Percentiles rank a stretch among this genome's conserved stretches.
These are phyloP conservation scores for Thereva unica DNA, from an alignment of 2,888 invertebrate genomes.

Conservation along the genomic window DNA sequence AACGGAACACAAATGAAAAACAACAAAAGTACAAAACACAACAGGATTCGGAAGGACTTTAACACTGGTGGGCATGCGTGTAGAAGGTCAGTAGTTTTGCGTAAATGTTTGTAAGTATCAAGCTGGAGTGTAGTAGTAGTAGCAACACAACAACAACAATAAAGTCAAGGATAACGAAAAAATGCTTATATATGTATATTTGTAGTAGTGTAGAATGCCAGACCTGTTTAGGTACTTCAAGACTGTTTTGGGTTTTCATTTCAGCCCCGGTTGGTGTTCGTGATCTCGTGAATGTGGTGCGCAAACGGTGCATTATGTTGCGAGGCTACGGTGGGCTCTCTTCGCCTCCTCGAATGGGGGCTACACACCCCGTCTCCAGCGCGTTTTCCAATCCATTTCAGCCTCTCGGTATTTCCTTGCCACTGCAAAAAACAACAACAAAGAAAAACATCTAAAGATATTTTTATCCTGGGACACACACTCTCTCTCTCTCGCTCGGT, in stretches of 20 bases:
- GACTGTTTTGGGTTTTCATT: slow-evolving; percentile 89
- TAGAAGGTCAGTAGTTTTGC: too few relatives aligned
- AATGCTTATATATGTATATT: too few relatives aligned
- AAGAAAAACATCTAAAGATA: not conserved
- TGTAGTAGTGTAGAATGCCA: not conserved
- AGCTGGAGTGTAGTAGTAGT: slow-evolving; percentile 1
- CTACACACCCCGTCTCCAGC: slow-evolving; percentile 47
- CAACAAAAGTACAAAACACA: not conserved
- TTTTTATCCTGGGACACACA: not conserved
- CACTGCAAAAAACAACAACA: slow-evolving; percentile 37
- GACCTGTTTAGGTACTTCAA: slow-evolving; percentile 86
- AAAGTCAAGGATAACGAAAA: too few relatives aligned
- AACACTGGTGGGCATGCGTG: too few relatives aligned
- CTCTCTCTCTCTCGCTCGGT: too few relatives aligned
- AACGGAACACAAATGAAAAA: slow-evolving; percentile 2
- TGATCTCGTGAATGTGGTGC: slow-evolving; percentile 85
- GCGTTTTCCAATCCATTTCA: slow-evolving; percentile 47
- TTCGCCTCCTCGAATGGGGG: slow-evolving; percentile 43
- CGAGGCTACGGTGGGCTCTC: slow-evolving; percentile 40
- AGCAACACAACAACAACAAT: slow-evolving; percentile 13
- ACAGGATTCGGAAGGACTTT: not conserved
- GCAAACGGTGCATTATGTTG: slow-evolving; percentile 62
- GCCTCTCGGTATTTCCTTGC: slow-evolving; percentile 38
- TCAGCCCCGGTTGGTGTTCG: slow-evolving; percentile 86
- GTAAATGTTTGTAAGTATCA: slow-evolving; percentile 1